Conservation (phyloP, 2,888 invertebrate genomes). For the Trichacis sp. region DNA sequence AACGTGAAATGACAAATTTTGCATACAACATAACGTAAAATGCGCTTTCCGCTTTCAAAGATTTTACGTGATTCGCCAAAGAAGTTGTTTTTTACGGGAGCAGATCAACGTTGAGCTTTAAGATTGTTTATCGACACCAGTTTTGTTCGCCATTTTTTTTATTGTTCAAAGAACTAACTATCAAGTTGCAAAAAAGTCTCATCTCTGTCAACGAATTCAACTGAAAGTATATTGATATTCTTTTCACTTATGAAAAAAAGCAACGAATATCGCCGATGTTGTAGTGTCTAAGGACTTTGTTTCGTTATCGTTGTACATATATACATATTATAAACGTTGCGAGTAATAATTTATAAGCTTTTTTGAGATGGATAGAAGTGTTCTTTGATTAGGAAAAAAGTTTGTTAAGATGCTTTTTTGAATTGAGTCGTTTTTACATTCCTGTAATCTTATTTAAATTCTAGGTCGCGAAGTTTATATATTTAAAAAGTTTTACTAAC, state of each 20-base stretch:
- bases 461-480: conserved; percentile 5
- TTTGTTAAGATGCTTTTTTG: conserved; percentile 48
- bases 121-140: background rate
- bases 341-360: conserved; percentile 37
- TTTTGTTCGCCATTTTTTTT: background rate
- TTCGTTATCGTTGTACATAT: conserved; percentile 47
- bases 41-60: background rate
- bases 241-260: conserved; percentile 26
- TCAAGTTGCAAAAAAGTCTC: too few relatives aligned
- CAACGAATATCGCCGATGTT: conserved; percentile 33
- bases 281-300: conserved; percentile 35
- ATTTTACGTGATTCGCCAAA: background rate
- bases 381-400: too few relatives aligned
- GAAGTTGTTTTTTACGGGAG: background rate
- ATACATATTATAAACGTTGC: conserved; percentile 44
- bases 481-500: background rate
- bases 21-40: background rate
- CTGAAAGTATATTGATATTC: conserved; percentile 11
- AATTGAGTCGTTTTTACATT: conserved; percentile 35
- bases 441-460: conserved; percentile 21
- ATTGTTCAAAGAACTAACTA: too few relatives aligned
- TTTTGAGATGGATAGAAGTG: too few relatives aligned
- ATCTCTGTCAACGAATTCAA: conserved; percentile 14
- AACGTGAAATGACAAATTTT: background rate
- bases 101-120: background rate